Evolutionary conservation across 2,113 vertebrate genomes (phyloP), one percentile per base, ranked within the genome.

Genomic region (Oncorhynchus masou): DNA sequence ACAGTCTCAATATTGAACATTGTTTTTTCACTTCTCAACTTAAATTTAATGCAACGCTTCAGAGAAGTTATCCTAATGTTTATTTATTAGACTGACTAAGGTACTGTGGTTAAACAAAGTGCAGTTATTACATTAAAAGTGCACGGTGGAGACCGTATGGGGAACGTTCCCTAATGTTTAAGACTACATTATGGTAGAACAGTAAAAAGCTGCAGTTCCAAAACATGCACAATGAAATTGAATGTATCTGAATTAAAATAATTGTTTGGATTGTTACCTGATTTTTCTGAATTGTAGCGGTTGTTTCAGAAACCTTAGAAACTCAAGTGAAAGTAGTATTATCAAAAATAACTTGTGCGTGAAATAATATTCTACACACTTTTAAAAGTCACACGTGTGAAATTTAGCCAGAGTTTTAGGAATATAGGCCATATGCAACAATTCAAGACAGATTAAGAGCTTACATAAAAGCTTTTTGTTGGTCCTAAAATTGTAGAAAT

Each of bases 171-270:
- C 67, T 66, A 34, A 81, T 82, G 82, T 82, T 78, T 83, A 82
- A 88, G 78, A 78, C 71, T 70, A 81, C 81, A 85, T 82, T n/a
- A 27, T 84, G 80, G 84, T 83, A 80, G 81, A 85, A 83, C 83
- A 87, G 88, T 86, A 81, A 90, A 88, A 45, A 45, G 71, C 86
- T 87, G 87, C 83, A 82, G 83, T 71, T 85, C 78, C 83, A 92
- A 89, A 93, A 85, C 87, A 93, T 93, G 93, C 93, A 94, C 93
- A 94, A 86, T 91, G 89, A 92, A 93, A 92, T 86, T 94, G 93
- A 94, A 94, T 94, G 93, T 94, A 93, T 93, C 91, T 93, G 86
- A 19, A 93, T 93, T 94, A 93, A 93, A 93, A 6, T 1, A 19
- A 19, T 81, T 82, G 84, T 88, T 89, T 90, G 87, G 81, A 84